phyloP scores from a whole-genome alignment of 2,113 vertebrate genomes.

The Cyphomyrus plagiostoma region DNA sequence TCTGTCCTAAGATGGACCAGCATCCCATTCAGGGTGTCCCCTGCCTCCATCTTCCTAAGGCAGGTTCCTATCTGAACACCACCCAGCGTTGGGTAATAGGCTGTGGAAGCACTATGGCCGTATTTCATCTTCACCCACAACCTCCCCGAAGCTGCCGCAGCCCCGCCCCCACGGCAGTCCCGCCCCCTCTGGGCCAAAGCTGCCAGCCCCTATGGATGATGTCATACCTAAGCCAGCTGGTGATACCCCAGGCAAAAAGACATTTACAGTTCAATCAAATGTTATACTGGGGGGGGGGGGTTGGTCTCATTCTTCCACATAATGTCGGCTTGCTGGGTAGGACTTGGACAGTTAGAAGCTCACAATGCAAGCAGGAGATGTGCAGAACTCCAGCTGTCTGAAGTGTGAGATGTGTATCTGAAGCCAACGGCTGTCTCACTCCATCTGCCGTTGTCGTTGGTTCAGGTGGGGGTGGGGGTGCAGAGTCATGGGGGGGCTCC shows the following conservation, averaged over 20 bases:
- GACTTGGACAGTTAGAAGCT: neutral
- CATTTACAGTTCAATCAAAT: neutral
- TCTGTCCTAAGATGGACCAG: neutral
- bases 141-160: neutral
- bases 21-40: neutral
- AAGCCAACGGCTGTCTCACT: neutral
- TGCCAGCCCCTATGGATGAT: neutral
- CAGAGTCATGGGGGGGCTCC: too few relatives aligned
- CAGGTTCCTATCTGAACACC: neutral
- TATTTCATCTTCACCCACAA: neutral
- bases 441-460: neutral
- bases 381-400: neutral
- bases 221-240: neutral
- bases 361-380: neutral
- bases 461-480: neutral
- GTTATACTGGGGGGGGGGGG: neutral
- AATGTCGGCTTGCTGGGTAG: neutral
- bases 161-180: neutral
- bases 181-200: neutral
- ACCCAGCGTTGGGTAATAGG: neutral
- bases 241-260: neutral
- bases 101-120: neutral
- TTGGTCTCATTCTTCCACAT: neutral
- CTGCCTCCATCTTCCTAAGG: neutral
- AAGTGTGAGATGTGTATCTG: neutral